Evolutionary conservation across 2,888 invertebrate genomes (phyloP).

Genomic region (Unio pictorum): DNA sequence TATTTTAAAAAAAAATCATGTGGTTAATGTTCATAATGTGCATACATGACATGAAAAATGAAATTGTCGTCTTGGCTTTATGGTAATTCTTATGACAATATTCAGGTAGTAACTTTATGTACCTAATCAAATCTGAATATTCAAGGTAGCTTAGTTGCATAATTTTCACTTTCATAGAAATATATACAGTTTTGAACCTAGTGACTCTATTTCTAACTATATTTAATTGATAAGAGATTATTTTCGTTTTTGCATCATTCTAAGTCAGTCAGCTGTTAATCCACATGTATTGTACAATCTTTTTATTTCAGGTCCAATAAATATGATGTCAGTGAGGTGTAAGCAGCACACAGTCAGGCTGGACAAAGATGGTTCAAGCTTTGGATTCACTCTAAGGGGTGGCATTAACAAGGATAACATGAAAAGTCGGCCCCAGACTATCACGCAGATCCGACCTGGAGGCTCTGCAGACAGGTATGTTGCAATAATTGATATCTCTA

Average conservation of each 20-base stretch:
- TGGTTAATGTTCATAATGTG: too few species aligned
- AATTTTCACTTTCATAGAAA: too few species aligned
- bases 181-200: not conserved
- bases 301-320: slow-evolving; percentile 38
- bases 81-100: too few species aligned
- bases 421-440: slow-evolving; percentile 82
- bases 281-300: not conserved
- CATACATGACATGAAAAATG: too few species aligned
- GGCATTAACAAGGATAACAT: slow-evolving; percentile 79
- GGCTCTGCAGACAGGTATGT: slow-evolving; percentile 86
- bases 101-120: too few species aligned
- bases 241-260: not conserved
- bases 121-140: too few species aligned
- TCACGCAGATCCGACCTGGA: slow-evolving; percentile 90
- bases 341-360: slow-evolving; percentile 72
- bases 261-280: not conserved
- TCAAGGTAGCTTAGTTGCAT: too few species aligned
- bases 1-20: too few species aligned
- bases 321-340: slow-evolving; percentile 59
- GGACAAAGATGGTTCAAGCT: slow-evolving; percentile 83
- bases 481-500: not conserved
- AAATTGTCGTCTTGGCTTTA: too few species aligned
- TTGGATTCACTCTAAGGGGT: slow-evolving; percentile 90
- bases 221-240: not conserved
- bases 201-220: not conserved